A percentile compares a stretch with the other conserved stretches of the same genome.
These are phyloP conservation scores for Pituophis catenifer DNA, from an alignment of 2,113 vertebrate genomes.

Conservation along the genomic window DNA sequence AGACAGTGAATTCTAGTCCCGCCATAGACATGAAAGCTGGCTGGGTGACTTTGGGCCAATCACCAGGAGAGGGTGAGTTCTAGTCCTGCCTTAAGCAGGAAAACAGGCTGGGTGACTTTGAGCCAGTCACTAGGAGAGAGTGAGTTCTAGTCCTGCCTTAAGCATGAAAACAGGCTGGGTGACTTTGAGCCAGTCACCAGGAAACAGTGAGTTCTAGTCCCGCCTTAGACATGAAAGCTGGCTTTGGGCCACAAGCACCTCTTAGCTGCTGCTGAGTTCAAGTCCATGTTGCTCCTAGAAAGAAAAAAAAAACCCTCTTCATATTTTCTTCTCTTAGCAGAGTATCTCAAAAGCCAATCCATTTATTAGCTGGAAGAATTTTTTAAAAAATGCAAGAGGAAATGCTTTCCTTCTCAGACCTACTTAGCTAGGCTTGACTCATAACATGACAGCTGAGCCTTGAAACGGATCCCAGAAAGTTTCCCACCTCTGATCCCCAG, in stretches of 20 bases:
- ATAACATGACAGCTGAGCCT: too few relatives aligned
- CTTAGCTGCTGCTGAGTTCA: background rate
- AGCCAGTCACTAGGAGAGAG: too few relatives aligned
- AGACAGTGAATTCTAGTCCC: too few relatives aligned
- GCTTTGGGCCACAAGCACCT: background rate
- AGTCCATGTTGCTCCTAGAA: background rate
- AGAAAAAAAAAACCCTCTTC: background rate
- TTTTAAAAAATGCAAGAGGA: background rate
- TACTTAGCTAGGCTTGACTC: background rate
- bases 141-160: too few relatives aligned
- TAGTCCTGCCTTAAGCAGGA: too few relatives aligned
- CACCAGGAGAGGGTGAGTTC: too few relatives aligned
- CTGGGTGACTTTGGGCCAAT: background rate
- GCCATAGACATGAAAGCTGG: too few relatives aligned
- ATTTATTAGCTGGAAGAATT: background rate
- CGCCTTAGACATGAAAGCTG: rapidly evolving
- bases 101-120: too few relatives aligned
- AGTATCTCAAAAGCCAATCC: background rate
- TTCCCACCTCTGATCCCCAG: background rate
- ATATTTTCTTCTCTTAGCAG: background rate
- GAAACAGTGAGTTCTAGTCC: background rate
- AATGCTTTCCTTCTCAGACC: background rate
- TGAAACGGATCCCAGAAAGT: too few relatives aligned
- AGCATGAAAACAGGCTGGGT: too few relatives aligned
- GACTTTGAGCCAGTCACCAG: too few relatives aligned